Conservation (phyloP, 2,888 invertebrate species). For the Spatulosminthurus flaviceps region DNA sequence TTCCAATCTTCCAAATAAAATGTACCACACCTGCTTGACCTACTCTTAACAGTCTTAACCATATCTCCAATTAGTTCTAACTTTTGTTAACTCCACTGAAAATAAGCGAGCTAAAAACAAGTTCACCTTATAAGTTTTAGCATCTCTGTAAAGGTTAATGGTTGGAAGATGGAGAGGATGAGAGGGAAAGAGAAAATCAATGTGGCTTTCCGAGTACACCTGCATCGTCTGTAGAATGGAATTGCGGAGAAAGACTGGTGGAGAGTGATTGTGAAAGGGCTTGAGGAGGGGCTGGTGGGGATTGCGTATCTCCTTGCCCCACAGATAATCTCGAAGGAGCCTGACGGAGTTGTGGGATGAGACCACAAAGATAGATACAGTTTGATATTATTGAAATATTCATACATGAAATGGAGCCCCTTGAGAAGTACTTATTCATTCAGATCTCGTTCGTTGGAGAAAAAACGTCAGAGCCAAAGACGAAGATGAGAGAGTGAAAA, state of each 20-base stretch:
- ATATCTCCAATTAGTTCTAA: not conserved
- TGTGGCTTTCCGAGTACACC: too few species aligned
- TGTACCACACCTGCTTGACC: too few species aligned
- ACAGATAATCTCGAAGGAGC: not conserved
- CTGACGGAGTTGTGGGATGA: not conserved
- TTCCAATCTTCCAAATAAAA: not conserved
- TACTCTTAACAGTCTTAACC: too few species aligned
- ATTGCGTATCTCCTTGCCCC: too few species aligned
- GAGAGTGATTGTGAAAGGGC: not conserved
- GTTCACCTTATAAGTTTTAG: too few species aligned
- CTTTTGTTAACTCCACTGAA: not conserved
- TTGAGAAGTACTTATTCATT: constrained; percentile 39
- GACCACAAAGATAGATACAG: constrained; percentile 46
- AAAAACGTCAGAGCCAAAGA: constrained; percentile 20
- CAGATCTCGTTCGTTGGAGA: constrained; percentile 42
- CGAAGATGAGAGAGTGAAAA: constrained; percentile 37
- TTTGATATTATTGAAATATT: constrained; percentile 50
- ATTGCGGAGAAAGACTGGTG: not conserved
- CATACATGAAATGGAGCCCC: constrained; percentile 49
- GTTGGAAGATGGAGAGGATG: not conserved
- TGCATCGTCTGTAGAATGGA: too few species aligned
- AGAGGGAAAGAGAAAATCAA: not conserved
- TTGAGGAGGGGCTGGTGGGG: not conserved
- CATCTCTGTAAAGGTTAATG: too few species aligned
- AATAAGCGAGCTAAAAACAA: too few species aligned